A percentile compares a stretch with the other conserved stretches of the same genome.
phyloP scores from a whole-genome alignment of 2,113 vertebrate species.

The Lepus europaeus region DNA sequence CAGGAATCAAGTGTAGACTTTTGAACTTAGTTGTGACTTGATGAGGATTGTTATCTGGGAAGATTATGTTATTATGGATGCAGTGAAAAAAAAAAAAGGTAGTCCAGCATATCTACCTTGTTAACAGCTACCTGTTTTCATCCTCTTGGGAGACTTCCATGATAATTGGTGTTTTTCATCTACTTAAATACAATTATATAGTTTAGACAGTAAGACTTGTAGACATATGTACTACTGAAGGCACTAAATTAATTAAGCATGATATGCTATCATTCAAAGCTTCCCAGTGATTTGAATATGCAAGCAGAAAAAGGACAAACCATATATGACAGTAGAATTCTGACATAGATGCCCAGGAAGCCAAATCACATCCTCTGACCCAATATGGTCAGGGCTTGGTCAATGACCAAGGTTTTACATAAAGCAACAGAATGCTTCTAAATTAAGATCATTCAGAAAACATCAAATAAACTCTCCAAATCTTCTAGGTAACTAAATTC shows the following conservation, averaged over 20 bases:
- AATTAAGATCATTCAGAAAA: background rate
- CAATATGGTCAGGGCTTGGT: background rate
- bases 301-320: background rate
- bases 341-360: background rate
- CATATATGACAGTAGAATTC: background rate
- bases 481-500: background rate
- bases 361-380: background rate
- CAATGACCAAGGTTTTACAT: background rate
- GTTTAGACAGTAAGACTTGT: background rate
- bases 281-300: background rate
- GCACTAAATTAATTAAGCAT: background rate
- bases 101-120: background rate
- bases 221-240: background rate
- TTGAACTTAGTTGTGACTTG: background rate
- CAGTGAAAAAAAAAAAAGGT: background rate
- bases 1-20: background rate
- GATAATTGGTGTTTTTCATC: background rate
- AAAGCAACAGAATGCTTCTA: background rate
- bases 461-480: background rate
- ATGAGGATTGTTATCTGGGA: background rate
- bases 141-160: background rate
- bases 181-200: background rate
- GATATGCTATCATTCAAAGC: background rate
- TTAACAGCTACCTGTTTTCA: background rate
- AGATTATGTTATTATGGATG: background rate